phyloP scores from a whole-genome alignment of 2,888 invertebrate genomes.

The Lamellibrachia columna region DNA sequence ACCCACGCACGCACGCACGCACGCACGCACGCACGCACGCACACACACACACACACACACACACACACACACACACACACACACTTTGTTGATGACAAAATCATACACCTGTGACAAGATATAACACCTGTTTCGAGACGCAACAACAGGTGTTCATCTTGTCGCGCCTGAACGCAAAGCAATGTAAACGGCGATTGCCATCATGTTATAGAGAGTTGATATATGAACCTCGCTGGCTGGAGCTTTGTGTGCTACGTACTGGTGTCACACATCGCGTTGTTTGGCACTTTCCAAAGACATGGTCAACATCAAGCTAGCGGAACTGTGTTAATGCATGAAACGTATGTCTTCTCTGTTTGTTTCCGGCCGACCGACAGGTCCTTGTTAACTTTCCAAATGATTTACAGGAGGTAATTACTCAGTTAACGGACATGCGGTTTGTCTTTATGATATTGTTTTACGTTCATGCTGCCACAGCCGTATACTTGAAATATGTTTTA shows the following conservation, averaged over 20 bases:
- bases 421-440: neutral
- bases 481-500: neutral
- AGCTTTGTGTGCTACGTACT: neutral
- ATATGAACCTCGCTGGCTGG: neutral
- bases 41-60: neutral
- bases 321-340: slow-evolving; percentile 11
- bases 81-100: neutral
- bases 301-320: neutral
- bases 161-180: neutral
- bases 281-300: slow-evolving; percentile 10
- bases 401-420: neutral
- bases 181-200: neutral
- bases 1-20: neutral
- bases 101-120: neutral
- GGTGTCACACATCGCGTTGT: neutral
- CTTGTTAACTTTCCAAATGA: neutral
- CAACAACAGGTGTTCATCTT: neutral
- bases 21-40: neutral
- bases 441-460: neutral
- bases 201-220: neutral
- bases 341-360: neutral
- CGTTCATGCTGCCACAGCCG: neutral
- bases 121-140: neutral
- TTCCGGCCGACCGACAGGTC: neutral
- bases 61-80: slow-evolving; percentile 7